phyloP scores from a whole-genome alignment of 1,140 invertebrate genomes.

The Drosophila serrata region DNA sequence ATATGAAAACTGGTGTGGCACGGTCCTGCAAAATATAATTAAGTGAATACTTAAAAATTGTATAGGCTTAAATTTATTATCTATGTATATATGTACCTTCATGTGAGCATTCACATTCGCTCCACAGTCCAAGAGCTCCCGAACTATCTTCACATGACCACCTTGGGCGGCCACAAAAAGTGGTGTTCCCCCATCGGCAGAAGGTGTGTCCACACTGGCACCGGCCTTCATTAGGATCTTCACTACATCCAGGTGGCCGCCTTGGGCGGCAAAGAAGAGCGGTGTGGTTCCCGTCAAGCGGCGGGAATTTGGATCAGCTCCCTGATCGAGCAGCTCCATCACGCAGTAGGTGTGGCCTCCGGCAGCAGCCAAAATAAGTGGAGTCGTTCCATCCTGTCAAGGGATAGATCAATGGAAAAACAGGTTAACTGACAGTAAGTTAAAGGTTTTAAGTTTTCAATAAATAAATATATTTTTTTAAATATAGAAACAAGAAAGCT shows the following conservation, averaged over 20 bases:
- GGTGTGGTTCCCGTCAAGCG: constrained; percentile 95
- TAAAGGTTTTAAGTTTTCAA: no score
- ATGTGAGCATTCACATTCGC: constrained; percentile 94
- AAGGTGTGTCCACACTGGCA: constrained; percentile 92
- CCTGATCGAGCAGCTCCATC: constrained; percentile 93
- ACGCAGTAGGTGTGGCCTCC: constrained; percentile 95
- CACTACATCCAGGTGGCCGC: constrained; percentile 94
- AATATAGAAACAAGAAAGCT: no score
- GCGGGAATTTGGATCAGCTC: constrained; percentile 93
- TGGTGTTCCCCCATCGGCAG: constrained; percentile 96
- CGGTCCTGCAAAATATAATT: constrained; percentile 90
- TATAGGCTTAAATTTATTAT: no score
- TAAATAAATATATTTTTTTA: no score
- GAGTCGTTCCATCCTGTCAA: constrained; percentile 95
- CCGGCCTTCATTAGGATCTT: constrained; percentile 91
- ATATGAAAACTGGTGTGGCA: constrained; percentile 95
- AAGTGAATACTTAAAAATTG: no score
- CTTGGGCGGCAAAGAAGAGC: constrained; percentile 96
- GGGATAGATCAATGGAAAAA: constrained; percentile 52
- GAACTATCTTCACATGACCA: constrained; percentile 94
- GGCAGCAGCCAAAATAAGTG: constrained; percentile 94
- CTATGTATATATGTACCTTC: constrained; percentile 89
- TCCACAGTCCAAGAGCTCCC: constrained; percentile 91
- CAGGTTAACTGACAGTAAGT: neutral
- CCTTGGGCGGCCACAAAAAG: constrained; percentile 96